Evolutionary conservation across 2,797 vertebrate genomes (phyloP), one percentile per base, ranked within the genome.

Genomic region (Hoplostethus mediterraneus): DNA sequence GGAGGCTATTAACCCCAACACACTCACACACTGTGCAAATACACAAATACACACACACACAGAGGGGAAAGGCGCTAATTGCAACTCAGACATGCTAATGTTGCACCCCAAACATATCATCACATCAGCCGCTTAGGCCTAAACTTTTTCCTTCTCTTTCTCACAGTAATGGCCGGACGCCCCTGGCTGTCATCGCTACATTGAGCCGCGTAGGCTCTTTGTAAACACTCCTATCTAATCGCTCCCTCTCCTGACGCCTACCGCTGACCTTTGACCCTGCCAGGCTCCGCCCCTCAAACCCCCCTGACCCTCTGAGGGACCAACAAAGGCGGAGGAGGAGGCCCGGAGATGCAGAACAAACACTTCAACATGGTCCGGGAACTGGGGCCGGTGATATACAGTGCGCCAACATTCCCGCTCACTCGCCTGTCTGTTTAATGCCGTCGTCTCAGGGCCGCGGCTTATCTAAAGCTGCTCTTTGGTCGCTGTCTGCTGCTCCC

Each of bases 161-260:
- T n/a, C 33, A 31, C 14, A 33, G 61, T 58, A 69, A 69, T 58
- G 4, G 17, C 55, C 21, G 21, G 53, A 57, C 38, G 12, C 5
- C 7, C 7, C 14, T 6, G 6, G 17, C 71, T 76, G 84, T 83
- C 78, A 78, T 47, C 5, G 42, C 66, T 17, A 49, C 52, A 65
- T 69, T 70, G 49, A 81, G 70, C 69, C 62, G 57, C 80, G 44
- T 55, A 2, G 28, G 30, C 64, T 74, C 83, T 85, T 76, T 84
- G 79, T 74, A 84, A 85, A 86, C 80, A 81, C 61, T 65, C 49
- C 75, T 72, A 68, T 78, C 75, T 85, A 52, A 81, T 83, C 38
- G n/a, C 33, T 56, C 63, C 73, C 64, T 64, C 69, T 17, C 2
- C 12, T 28, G 55, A 62, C 58, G 56, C 51, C 28, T 21, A 72